Evolutionary conservation across 2,888 invertebrate species (phyloP), one percentile per base, ranked within the genome.

Genomic region (Criorhina ranunculi): DNA sequence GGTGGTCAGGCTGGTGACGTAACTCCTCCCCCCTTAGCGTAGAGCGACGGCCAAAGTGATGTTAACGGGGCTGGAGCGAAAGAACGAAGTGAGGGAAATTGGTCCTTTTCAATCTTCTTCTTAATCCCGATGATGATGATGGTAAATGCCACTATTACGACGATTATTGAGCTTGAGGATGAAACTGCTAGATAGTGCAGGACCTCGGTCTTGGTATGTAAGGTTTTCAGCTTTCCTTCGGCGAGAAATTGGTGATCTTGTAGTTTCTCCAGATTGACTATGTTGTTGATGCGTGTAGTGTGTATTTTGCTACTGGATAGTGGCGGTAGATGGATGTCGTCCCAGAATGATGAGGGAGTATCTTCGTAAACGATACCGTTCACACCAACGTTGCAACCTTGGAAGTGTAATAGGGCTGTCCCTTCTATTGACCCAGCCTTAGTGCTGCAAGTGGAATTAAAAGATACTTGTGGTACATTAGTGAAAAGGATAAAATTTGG

Each of bases 361-460:
- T 44, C 53, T 78, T 69, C n/a, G 37, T 69, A 78, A 0, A 44
- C 19, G 0, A 78, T 46, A 1, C 69, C 77, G 37, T 69, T 69
- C 1, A 40, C 24, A 11, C 46, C 5, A 12, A 77, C 17, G n/a
- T 42, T 40, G 17, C 53, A 78, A 5, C 29, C 12, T 8, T 46
- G 17, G 19, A 62, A 70, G n/a, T 70, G 62, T 2, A 78, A 5
- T 0, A 78, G 55, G 1, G 51, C 31, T 66, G 70, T 79, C 5
- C 35, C 64, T 42, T 72, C 49, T 12, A 72, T 35, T 40, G 46
- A 15, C 2, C 6, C 6, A 0, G 12, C 5, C 35, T 64, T 15
- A 2, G 59, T 49, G 31, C 60, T 73, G 60, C 53, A 80, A 60
- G 57, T 66, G 15, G 66, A 79, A 11, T 59, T 72, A 4, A 66